Evolutionary conservation across 2,113 vertebrate genomes (phyloP).

Genomic region (Nyctereutes procyonoides): DNA sequence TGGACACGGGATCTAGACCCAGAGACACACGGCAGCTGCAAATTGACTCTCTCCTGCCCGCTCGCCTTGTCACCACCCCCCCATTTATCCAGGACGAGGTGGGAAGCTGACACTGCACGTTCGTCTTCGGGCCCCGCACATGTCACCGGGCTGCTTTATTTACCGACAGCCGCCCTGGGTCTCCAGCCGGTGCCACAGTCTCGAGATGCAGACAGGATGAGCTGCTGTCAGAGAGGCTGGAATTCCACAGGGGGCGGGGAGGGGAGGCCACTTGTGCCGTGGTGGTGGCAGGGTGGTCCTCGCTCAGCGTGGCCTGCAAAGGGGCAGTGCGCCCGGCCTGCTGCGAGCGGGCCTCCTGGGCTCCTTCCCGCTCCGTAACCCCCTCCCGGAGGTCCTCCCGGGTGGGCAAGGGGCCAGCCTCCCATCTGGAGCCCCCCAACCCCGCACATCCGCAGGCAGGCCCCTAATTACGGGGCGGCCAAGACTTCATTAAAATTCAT

Average conservation of each 20-base stretch:
- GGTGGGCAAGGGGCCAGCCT: constrained; percentile 85
- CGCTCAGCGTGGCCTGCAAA: fast-evolving
- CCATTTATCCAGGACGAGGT: not conserved
- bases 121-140: fast-evolving
- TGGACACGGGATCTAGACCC: not conserved
- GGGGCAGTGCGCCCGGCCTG: fast-evolving
- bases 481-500: constrained; percentile 93
- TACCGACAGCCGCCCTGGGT: not conserved
- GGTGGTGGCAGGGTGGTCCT: not conserved
- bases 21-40: not conserved
- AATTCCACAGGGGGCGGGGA: fast-evolving
- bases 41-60: not conserved
- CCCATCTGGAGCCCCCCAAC: constrained; percentile 91
- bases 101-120: not conserved
- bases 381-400: not conserved
- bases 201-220: fast-evolving
- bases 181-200: not conserved
- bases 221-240: not conserved
- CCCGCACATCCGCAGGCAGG: constrained; percentile 89
- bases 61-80: not conserved
- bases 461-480: constrained; percentile 90
- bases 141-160: not conserved
- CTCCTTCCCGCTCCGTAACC: not conserved
- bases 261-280: not conserved
- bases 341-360: fast-evolving